A percentile compares a stretch with the other conserved stretches of the same genome.
These are phyloP conservation scores for Pogonus chalceus DNA, from an alignment of 1,140 invertebrate genomes.

Conservation along the genomic window DNA sequence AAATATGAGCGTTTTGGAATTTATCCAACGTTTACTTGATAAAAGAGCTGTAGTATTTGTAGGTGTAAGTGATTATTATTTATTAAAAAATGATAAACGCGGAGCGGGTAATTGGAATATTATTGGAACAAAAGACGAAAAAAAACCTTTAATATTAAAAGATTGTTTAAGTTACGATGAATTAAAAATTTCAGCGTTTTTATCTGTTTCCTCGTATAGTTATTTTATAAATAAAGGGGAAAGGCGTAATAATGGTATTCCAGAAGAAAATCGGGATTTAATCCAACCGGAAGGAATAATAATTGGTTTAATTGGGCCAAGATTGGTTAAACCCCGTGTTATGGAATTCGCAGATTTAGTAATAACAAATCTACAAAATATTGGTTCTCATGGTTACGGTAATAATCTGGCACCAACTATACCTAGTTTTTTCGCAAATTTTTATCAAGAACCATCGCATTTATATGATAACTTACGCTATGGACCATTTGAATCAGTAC, in stretches of 20 bases:
- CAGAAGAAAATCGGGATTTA: slow-evolving; percentile 9
- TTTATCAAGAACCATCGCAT: slow-evolving; percentile 20
- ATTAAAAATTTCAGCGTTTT: slow-evolving; percentile 25
- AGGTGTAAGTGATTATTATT: slow-evolving; percentile 38
- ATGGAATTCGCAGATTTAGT: slow-evolving; percentile 42
- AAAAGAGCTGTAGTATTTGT: slow-evolving; percentile 46
- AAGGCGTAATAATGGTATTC: slow-evolving; percentile 21
- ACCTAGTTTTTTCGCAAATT: slow-evolving; percentile 26
- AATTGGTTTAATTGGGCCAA: slow-evolving; percentile 36
- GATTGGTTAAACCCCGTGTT: slow-evolving; percentile 32
- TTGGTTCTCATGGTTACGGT: slow-evolving; percentile 33
- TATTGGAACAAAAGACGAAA: slow-evolving; percentile 36
- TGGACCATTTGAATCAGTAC: slow-evolving; percentile 8
- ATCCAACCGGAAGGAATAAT: slow-evolving; percentile 23
- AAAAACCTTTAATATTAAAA: slow-evolving; percentile 28
- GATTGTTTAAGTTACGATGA: slow-evolving; percentile 26
- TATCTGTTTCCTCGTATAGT: slow-evolving; percentile 24
- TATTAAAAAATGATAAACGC: slow-evolving; percentile 38
- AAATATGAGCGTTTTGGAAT: slow-evolving; percentile 42
- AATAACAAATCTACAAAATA: slow-evolving; percentile 36
- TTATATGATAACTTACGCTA: not conserved
- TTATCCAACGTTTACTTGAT: slow-evolving; percentile 44
- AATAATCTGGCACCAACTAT: slow-evolving; percentile 33
- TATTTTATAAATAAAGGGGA: slow-evolving; percentile 24
- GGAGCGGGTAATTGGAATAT: slow-evolving; percentile 38